Base-by-base conservation (phyloP, 2,113 vertebrate species). In the Macaca mulatta region DNA sequence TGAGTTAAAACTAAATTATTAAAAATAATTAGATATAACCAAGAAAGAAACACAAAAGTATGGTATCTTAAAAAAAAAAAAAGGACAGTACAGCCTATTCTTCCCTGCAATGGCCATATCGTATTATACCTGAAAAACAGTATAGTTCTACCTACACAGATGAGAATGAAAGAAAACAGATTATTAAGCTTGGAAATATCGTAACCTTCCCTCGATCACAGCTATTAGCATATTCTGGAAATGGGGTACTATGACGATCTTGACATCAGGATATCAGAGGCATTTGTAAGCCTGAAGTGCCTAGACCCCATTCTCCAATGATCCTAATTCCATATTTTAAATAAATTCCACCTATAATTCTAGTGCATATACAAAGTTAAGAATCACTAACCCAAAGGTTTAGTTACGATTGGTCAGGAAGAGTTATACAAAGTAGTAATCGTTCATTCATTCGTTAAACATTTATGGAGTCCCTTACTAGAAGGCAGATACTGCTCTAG, bases 1-100 rank as follows among this genome's bases (percentile, higher is more conserved):
- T 84, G 22, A 88, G 43, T 94, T 74, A 94, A 83, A 94, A 94
- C n/a, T 84, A 85, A n/a, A 86, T 45, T 45, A 45, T 45, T 45
- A 45, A 45, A 45, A 22, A 50, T 50, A 88, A 90, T 75, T 40
- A 93, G 45, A 95, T 35, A 23, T 43, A 87, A 77, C 80, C 45
- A 81, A 79, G 92, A 79, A 81, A 92, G 27, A 48, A 83, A 89
- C 6, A 35, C 45, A 87, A 27, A 93, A 85, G 11, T 67, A 45
- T 38, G 35, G 14, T 38, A 52, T 20, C 12, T 40, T 94, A 13
- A 30, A 32, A 64, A 61, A 61, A 6, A 6, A 30, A 64, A 64
- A 88, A 32, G 43, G 25, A 40, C 13, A 89, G 11, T 18, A 59
- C 1, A 84, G 30, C 23, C 22, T 23, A 40, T 25, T 88, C 5